Evolutionary conservation across 2,888 invertebrate species (phyloP), one percentile per base, ranked within the genome.

Genomic region (Watsonalla cultraria): DNA sequence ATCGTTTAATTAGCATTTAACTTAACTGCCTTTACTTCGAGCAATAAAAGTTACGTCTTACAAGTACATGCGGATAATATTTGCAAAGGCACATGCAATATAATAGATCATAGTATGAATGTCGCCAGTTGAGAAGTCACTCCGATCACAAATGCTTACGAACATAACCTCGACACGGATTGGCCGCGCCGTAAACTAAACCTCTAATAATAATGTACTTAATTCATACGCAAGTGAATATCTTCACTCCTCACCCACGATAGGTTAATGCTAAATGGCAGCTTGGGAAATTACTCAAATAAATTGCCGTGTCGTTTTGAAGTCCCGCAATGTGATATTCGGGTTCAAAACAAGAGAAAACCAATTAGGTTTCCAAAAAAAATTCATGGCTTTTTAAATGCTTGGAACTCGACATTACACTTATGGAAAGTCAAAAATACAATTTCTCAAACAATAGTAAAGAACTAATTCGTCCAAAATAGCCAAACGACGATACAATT

Each of bases 131-230:
- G 63, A 70, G 65, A 64, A 65, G 67, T 68, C 66, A 77, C 70
- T 76, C 72, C 73, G 77, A 78, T 83, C 80, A 76, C 78, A 81
- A 79, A 80, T 79, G 78, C 76, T 74, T 70, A 74, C 70, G 74
- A 73, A 77, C 66, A 68, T 78, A 87, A 72, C 90, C 89, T 89
- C 89, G 90, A 90, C 90, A 90, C 86, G 65, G 84, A 86, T 89
- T 80, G 78, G 67, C 72, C 64, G 68, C 73, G 74, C 78, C 79
- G 82, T 88, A 82, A 84, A 86, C 82, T 85, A 82, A 84, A 78
- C 75, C 62, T 68, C 66, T 68, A 70, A 61, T 37, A 11, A 11
- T 72, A 66, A 75, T 69, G 73, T 59, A 68, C 72, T 75, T 70
- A 67, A 74, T 73, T 71, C 70, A 70, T 65, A 64, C 65, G 68